These are phyloP conservation scores for Pantherophis vulpinus DNA, from an alignment of 2,797 vertebrate genomes.

Conservation along the genomic window DNA sequence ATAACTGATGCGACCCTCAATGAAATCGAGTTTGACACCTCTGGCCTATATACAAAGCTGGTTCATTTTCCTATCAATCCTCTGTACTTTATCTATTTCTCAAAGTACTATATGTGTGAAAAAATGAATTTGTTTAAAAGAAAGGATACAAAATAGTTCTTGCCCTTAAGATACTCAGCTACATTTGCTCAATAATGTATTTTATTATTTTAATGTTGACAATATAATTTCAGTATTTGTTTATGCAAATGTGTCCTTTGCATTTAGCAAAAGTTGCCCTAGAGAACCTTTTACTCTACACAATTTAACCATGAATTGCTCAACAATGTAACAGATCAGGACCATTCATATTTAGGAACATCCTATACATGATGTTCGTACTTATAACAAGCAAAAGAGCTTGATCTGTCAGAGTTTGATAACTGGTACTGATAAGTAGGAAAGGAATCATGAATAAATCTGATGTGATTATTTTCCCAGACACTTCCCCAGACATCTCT, in stretches of 20 bases:
- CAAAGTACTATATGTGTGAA: background rate
- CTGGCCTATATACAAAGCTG: background rate
- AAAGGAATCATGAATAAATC: background rate
- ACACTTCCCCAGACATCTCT: background rate
- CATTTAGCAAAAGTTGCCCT: background rate
- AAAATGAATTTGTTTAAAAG: background rate
- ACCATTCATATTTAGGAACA: background rate
- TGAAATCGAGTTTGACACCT: no score
- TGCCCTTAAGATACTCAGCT: background rate
- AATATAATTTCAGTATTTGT: background rate
- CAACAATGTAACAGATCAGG: background rate
- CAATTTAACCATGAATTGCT: background rate
- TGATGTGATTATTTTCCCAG: background rate
- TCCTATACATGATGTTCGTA: background rate
- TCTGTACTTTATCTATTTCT: background rate
- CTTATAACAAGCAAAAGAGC: constrained; percentile 6
- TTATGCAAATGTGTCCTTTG: background rate
- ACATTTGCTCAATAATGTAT: background rate
- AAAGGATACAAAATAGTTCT: background rate
- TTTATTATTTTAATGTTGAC: background rate
- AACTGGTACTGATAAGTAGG: background rate
- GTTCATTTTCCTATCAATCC: background rate
- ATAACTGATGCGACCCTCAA: no score
- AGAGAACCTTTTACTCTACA: constrained; percentile 11
- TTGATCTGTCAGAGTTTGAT: constrained; percentile 10